Percentiles rank a stretch among this genome's conserved stretches.
Conservation (phyloP, 1,140 invertebrate genomes). For the Drosophila prosaltans region DNA sequence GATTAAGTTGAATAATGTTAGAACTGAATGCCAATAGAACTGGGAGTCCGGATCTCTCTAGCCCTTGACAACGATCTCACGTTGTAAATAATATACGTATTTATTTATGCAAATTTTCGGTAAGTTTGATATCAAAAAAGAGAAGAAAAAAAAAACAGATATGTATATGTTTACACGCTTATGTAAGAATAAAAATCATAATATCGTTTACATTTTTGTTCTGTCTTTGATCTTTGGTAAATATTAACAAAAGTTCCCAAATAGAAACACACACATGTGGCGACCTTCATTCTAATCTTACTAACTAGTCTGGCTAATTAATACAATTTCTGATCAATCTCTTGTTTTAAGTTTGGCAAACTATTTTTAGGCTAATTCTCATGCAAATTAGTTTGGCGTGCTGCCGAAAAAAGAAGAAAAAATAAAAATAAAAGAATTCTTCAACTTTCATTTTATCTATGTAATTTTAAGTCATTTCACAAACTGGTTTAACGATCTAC, state of each 20-base stretch:
- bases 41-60: neutral
- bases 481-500: constrained; percentile 16
- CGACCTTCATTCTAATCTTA: neutral
- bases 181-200: neutral
- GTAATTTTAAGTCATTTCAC: neutral
- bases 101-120: constrained; percentile 5
- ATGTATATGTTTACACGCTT: constrained; percentile 1
- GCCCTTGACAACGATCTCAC: neutral
- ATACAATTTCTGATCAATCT: constrained; percentile 18
- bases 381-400: constrained; percentile 28
- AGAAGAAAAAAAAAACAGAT: neutral
- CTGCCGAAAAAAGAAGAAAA: constrained; percentile 8
- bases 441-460: constrained; percentile 19
- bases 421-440: constrained; percentile 2
- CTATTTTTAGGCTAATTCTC: constrained; percentile 27
- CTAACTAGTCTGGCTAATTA: constrained; percentile 35
- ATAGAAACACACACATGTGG: neutral
- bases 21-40: neutral
- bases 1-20: constrained; percentile 18
- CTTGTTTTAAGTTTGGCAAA: neutral
- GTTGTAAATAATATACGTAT: neutral
- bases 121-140: neutral
- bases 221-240: neutral
- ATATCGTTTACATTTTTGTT: neutral
- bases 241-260: constrained; percentile 1